A percentile compares a stretch with the other conserved stretches of the same genome.
These are phyloP conservation scores for Pristionchus exspectatus DNA, from an alignment of 2,888 invertebrate species.

Conservation along the genomic window DNA sequence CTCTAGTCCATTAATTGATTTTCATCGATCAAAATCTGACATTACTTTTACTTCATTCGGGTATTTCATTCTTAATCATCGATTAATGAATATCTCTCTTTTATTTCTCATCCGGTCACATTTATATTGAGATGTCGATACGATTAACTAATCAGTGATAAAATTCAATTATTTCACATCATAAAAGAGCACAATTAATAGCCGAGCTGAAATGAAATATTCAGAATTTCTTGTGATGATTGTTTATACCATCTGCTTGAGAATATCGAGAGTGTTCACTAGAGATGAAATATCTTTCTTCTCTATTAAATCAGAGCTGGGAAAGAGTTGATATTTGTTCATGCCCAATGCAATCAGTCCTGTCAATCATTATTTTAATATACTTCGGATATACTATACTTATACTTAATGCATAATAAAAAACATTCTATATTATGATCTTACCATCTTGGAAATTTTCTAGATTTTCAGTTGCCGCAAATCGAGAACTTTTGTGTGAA, in stretches of 20 bases:
- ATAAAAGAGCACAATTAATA: not conserved
- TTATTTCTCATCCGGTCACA: conserved; percentile 11
- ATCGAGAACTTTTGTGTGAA: conserved; percentile 36
- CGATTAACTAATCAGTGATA: not conserved
- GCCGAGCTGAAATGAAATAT: not conserved
- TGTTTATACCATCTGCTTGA: conserved; percentile 17
- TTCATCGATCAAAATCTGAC: not conserved
- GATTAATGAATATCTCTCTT: not conserved
- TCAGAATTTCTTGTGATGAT: not conserved
- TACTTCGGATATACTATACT: not conserved
- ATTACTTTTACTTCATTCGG: not conserved
- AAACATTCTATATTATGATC: not conserved
- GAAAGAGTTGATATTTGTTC: conserved; percentile 40
- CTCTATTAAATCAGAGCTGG: conserved; percentile 40
- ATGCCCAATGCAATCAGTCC: conserved; percentile 33
- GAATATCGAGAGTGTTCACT: conserved; percentile 35
- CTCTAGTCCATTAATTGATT: conserved; percentile 4
- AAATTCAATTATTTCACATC: not conserved
- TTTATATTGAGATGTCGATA: not conserved
- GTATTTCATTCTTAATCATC: not conserved
- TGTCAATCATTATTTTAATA: not conserved
- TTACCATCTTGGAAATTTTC: conserved; percentile 51
- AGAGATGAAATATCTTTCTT: conserved; percentile 40
- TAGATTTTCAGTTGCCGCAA: conserved; percentile 44
- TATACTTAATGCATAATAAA: not conserved